A percentile compares a stretch with the other conserved stretches of the same genome.
phyloP scores from a whole-genome alignment of 2,113 vertebrate species.

The Macquaria ambigua region DNA sequence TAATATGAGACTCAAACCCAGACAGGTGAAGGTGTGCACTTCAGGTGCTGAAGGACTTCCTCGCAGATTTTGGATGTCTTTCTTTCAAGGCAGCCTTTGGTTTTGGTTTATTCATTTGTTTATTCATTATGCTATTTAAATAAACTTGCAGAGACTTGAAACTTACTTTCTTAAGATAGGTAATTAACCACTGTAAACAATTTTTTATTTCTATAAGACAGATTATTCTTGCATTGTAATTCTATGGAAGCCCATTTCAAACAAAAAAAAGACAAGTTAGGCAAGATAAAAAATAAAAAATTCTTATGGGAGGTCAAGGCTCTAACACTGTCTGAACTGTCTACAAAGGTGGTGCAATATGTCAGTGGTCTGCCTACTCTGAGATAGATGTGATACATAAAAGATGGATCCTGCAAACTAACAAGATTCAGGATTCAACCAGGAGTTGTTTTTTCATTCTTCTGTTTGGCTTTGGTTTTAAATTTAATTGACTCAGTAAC shows the following conservation, averaged over 20 bases:
- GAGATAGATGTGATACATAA: neutral
- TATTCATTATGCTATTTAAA: neutral
- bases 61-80: neutral
- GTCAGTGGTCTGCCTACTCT: neutral
- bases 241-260: neutral
- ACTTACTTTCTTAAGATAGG: neutral
- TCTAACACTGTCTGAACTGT: neutral
- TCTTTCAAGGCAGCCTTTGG: neutral
- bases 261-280: neutral
- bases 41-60: neutral
- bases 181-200: neutral
- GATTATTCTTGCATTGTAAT: too few relatives aligned
- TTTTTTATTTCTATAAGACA: too few relatives aligned
- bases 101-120: neutral
- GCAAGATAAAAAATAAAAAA: too few relatives aligned
- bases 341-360: neutral
- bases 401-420: neutral
- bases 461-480: constrained; percentile 9
- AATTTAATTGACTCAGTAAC: neutral
- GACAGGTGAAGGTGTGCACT: neutral
- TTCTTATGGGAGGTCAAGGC: too few relatives aligned
- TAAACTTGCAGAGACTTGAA: neutral
- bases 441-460: neutral
- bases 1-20: neutral
- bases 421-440: neutral